Conservation (phyloP, 1,140 invertebrate species). For the Pseudomyrmex gracilis region DNA sequence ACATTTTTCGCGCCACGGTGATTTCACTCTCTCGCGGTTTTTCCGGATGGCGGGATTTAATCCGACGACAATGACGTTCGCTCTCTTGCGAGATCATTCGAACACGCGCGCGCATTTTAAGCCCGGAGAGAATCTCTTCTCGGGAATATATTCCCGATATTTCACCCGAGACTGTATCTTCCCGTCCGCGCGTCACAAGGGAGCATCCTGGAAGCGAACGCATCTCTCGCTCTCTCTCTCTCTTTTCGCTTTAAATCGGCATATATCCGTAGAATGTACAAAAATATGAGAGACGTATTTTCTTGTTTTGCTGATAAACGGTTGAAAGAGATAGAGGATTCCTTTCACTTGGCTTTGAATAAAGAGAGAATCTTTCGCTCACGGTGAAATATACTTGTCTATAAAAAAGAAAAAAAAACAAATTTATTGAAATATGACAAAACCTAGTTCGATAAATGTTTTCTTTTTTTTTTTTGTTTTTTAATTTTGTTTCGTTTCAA, state of each 20-base stretch:
- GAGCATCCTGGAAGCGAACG: slow-evolving; percentile 10
- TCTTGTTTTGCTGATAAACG: slow-evolving; percentile 34
- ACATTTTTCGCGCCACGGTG: slow-evolving; percentile 31
- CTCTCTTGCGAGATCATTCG: slow-evolving; percentile 34
- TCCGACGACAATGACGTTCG: slow-evolving; percentile 30
- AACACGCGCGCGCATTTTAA: slow-evolving; percentile 33
- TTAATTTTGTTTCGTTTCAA: neutral
- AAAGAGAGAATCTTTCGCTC: neutral
- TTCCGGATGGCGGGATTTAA: slow-evolving; percentile 25
- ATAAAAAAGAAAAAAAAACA: neutral
- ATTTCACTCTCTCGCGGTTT: slow-evolving; percentile 10
- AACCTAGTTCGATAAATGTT: neutral
- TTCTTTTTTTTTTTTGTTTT: too few species aligned
- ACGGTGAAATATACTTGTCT: neutral
- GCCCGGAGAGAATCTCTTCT: slow-evolving; percentile 23
- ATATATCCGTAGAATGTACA: neutral
- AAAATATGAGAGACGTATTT: slow-evolving; percentile 25
- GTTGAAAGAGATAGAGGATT: slow-evolving; percentile 21
- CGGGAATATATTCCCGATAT: slow-evolving; percentile 41
- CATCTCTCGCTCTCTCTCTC: neutral
- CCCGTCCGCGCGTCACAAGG: neutral
- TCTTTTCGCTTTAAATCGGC: slow-evolving; percentile 34
- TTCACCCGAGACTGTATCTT: slow-evolving; percentile 30
- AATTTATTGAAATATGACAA: too few species aligned
- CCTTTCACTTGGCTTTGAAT: neutral